Base-by-base conservation (phyloP, 2,888 invertebrate species). In the Rotaria sp. region DNA sequence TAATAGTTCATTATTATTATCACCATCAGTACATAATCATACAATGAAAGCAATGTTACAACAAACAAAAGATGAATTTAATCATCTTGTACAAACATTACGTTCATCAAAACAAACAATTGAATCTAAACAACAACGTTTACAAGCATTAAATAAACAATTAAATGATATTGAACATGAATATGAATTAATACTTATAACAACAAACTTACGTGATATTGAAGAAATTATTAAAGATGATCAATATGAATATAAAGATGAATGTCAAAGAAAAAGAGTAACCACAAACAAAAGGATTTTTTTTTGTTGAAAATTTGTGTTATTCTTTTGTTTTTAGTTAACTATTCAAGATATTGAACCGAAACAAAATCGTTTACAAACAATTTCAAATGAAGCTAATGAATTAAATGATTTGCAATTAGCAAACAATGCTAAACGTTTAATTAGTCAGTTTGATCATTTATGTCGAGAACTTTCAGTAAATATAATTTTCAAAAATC, bases 1-100 rank as follows among this genome's bases (percentile, higher is more conserved):
- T 67, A 67, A 30, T 67, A 30, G 10, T n/a, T 67, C 30, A 30
- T 67, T 35, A 13, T 30, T n/a, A 30, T 67, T 67, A n/a, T 30
- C n/a, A 35, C 35, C 67, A 67, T 67, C 41, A 26, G 80, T 21
- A n/a, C 24, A 80, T 21, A 80, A 80, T 45, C 80, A 80, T 45
- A 24, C 41, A 45, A 80, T 80, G 80, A 80, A 80, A 45, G 24
- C n/a, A 4, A 80, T 80, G 80, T 80, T 80, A 45, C 41, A 80
- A 80, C 80, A 80, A 26, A 80, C 80, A 45, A 80, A 80, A 80
- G 80, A 80, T 45, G 80, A 80, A 80, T 80, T 80, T 45, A 80
- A 80, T 80, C 80, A 45, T 45, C 45, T 80, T 13, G 45, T 38
- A n/a, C 80, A 80, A 80, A 45, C 24, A 38, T 26, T 80, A 45